Base-by-base conservation (phyloP, 2,113 vertebrate genomes). In the Menidia beryllina region DNA sequence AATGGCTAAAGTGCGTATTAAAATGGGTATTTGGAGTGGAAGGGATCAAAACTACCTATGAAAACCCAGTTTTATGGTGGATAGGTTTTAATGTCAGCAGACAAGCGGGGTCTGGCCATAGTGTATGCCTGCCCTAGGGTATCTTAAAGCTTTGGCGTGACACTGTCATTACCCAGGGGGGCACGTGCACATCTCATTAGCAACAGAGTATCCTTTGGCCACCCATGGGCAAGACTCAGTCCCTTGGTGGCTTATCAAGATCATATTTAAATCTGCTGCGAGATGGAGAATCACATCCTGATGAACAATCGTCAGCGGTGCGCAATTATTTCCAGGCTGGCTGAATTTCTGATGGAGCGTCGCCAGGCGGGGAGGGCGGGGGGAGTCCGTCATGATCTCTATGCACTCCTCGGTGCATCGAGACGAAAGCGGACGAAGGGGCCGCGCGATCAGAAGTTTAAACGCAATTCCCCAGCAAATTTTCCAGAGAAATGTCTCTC, bases 121-220 rank as follows among this genome's bases (percentile, higher is more conserved):
- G 69, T 77, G 84, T 77, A 85, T 56, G 45, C n/a, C 47, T 61
- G 82, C 85, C 91, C 88, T 5, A 66, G 73, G 88, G 89, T 79
- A 81, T 77, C 87, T 82, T 38, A 84, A 86, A 76, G 77, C 87
- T 84, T 58, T 54, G 87, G 69, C 84, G 69, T 80, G 79, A 86
- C 83, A 63, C 81, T 52, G 72, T 65, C 79, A 63, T 82, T 74
- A 80, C 85, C 85, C 87, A 71, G 15, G 12, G 47, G 85, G 83
- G 72, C 51, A 41, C 0, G 17, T 72, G 81, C 86, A 89, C 91
- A 90, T 89, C 90, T 93, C 89, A 89, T 92, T 92, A 91, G 83
- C 79, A 89, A 61, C 81, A 65, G 77, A 84, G 80, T 77, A 83
- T 90, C 87, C 88, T 81, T 84, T 74, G 82, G 84, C 86, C 83